A percentile compares a stretch with the other conserved stretches of the same genome.
Conservation (phyloP, 2,888 invertebrate species). For the Noctua janthe region DNA sequence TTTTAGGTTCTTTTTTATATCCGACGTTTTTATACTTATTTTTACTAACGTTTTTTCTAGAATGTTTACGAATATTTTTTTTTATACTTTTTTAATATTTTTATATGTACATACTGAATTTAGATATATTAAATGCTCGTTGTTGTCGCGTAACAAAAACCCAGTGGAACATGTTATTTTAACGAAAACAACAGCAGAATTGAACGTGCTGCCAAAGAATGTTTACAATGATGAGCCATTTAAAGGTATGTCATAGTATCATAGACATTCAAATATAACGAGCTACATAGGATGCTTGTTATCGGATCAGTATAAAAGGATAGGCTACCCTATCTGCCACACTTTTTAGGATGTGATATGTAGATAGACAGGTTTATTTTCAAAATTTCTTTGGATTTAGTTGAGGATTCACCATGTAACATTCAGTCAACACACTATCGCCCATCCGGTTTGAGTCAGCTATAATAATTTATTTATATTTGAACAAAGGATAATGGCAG, state of each 20-base stretch:
- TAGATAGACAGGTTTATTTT: not conserved
- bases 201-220: conserved; percentile 29
- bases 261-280: too few species aligned
- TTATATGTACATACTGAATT: conserved; percentile 36
- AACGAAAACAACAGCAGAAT: conserved; percentile 35
- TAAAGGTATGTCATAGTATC: conserved; percentile 35
- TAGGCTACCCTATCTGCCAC: not conserved
- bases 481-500: not conserved
- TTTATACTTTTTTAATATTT: conserved; percentile 20
- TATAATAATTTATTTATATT: not conserved
- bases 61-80: conserved; percentile 42
- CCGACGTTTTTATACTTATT: not conserved
- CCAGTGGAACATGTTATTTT: conserved; percentile 47
- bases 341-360: not conserved
- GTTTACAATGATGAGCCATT: conserved; percentile 63
- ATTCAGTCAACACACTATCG: too few species aligned
- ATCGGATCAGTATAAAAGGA: not conserved
- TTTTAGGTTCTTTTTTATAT: not conserved
- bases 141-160: conserved; percentile 71
- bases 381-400: not conserved
- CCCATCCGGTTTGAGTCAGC: too few species aligned
- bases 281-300: not conserved
- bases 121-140: conserved; percentile 42
- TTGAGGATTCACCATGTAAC: not conserved
- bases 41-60: not conserved